Percentiles rank a stretch among this genome's conserved stretches.
Conservation (phyloP, 2,797 vertebrate genomes). For the Poecilia velifera region DNA sequence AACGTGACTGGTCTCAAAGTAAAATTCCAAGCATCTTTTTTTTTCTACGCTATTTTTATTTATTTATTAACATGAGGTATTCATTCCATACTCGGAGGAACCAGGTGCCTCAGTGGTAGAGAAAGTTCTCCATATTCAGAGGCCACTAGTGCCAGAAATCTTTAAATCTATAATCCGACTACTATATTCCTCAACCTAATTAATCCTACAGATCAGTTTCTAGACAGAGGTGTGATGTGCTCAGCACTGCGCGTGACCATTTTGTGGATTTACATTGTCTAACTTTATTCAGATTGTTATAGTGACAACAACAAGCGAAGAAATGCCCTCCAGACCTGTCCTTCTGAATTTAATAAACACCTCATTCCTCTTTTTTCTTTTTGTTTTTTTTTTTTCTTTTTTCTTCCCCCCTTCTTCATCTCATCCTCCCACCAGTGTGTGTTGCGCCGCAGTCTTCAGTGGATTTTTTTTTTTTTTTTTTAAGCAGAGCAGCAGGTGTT, state of each 20-base stretch:
- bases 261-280: neutral
- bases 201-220: neutral
- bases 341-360: constrained; percentile 35
- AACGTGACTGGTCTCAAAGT: no score
- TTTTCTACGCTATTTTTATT: neutral
- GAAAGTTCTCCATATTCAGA: neutral
- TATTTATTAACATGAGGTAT: neutral
- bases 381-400: no score
- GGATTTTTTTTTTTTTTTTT: constrained; percentile 27
- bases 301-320: constrained; percentile 2
- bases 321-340: constrained; percentile 24
- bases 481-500: constrained; percentile 66
- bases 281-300: constrained; percentile 17
- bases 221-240: neutral
- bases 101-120: neutral
- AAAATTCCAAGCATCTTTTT: neutral
- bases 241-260: neutral
- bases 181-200: neutral
- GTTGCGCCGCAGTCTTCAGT: constrained; percentile 25
- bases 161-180: neutral
- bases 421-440: constrained; percentile 7
- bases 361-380: neutral
- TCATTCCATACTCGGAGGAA: neutral
- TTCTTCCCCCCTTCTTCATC: neutral
- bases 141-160: neutral